phyloP scores from a whole-genome alignment of 2,797 vertebrate genomes.

The Nothura maculosa region DNA sequence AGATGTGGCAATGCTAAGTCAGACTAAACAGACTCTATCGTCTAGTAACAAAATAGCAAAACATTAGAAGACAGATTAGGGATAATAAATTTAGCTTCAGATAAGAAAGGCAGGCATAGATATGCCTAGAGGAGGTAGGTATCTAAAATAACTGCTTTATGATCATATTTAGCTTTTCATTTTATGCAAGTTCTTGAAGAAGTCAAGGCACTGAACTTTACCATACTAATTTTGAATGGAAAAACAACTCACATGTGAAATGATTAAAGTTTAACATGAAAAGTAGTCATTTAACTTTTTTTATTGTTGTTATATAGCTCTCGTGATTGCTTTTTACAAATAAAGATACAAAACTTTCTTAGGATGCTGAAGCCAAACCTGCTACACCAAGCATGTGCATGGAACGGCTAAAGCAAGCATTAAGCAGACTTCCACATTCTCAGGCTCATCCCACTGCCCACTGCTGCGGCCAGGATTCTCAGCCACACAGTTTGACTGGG shows the following conservation, averaged over 20 bases:
- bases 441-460: not conserved
- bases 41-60: not conserved
- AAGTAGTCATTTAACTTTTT: not conserved
- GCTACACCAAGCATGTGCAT: not conserved
- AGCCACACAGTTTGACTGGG: not conserved
- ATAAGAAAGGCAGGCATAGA: not conserved
- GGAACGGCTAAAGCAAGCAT: not conserved
- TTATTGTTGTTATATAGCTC: not conserved
- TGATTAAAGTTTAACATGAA: not conserved
- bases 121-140: not conserved
- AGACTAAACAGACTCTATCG: not conserved
- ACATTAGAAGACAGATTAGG: not conserved
- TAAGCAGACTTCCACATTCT: not conserved
- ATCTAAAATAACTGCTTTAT: not conserved
- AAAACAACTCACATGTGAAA: not conserved
- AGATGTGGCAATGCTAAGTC: not conserved
- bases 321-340: not conserved
- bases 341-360: not conserved
- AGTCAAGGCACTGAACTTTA: not conserved
- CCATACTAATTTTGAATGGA: not conserved
- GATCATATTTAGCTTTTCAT: not conserved
- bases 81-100: not conserved
- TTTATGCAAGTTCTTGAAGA: not conserved
- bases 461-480: not conserved
- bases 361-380: not conserved